Percentiles rank a stretch among this genome's conserved stretches.
These are phyloP conservation scores for Lycia hirtaria DNA, from an alignment of 2,888 invertebrate genomes.

Conservation along the genomic window DNA sequence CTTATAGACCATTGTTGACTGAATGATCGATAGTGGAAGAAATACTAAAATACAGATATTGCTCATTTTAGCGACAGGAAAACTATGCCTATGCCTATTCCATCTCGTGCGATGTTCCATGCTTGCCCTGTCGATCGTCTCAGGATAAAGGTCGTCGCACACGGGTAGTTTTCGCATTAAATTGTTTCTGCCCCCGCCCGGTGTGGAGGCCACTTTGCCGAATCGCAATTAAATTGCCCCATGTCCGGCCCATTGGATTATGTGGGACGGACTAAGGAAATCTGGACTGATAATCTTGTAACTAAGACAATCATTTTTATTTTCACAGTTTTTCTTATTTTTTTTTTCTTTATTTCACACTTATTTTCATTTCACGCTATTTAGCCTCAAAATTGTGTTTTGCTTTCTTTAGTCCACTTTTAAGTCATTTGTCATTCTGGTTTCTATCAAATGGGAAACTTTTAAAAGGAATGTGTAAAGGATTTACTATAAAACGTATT, in stretches of 20 bases:
- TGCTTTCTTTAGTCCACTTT: too few relatives aligned
- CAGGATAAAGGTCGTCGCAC: slow-evolving; percentile 54
- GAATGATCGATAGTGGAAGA: too few relatives aligned
- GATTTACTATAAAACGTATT: too few relatives aligned
- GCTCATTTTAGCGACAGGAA: background rate
- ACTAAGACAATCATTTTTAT: too few relatives aligned
- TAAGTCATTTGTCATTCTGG: too few relatives aligned
- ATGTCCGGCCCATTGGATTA: slow-evolving; percentile 63
- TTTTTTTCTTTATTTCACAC: too few relatives aligned
- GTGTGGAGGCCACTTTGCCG: slow-evolving; percentile 59
- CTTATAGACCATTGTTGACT: too few relatives aligned
- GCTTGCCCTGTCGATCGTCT: slow-evolving; percentile 44
- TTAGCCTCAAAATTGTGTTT: too few relatives aligned
- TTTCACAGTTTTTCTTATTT: too few relatives aligned
- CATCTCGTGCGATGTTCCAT: background rate
- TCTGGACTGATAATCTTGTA: background rate
- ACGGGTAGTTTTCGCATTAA: slow-evolving; percentile 65
- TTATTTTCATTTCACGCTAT: too few relatives aligned
- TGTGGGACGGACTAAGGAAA: slow-evolving; percentile 49
- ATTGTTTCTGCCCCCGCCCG: slow-evolving; percentile 59
- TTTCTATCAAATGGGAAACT: too few relatives aligned
- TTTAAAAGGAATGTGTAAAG: too few relatives aligned
- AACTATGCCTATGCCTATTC: background rate
- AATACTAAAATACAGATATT: background rate
- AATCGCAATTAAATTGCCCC: slow-evolving; percentile 71